Conservation (phyloP, 1,140 invertebrate genomes). For the Caenorhabditis latens region DNA sequence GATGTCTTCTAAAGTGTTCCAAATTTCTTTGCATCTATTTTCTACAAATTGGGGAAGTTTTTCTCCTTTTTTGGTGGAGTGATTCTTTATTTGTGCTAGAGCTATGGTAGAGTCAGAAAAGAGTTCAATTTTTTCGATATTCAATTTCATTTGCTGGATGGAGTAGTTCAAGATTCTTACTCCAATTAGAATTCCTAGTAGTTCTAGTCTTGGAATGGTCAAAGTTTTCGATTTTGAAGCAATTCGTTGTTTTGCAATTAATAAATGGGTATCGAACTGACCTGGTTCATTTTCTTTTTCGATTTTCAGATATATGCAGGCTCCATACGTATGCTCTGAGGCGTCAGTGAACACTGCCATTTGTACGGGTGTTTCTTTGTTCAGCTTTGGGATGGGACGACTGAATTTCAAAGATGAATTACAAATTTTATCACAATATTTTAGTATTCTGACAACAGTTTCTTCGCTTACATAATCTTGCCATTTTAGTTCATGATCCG, state of each 20-base stretch:
- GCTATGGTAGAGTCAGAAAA: constrained; percentile 6
- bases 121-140: background rate
- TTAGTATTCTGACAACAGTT: background rate
- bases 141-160: background rate
- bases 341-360: background rate
- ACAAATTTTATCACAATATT: background rate
- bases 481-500: background rate
- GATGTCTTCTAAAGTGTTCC: background rate
- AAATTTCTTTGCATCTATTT: background rate
- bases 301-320: background rate
- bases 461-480: background rate
- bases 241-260: background rate
- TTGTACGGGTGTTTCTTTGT: background rate
- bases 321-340: background rate
- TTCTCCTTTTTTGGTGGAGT: background rate
- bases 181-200: constrained; percentile 1
- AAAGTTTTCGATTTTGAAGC: background rate
- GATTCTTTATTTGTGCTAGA: background rate
- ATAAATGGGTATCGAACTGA: background rate
- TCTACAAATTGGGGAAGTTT: background rate
- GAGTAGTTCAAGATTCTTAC: background rate
- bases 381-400: background rate
- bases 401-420: background rate
- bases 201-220: background rate
- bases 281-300: background rate